Evolutionary conservation across 2,797 vertebrate genomes (phyloP).

Genomic region (Lepidocolaptes lacrymiger): DNA sequence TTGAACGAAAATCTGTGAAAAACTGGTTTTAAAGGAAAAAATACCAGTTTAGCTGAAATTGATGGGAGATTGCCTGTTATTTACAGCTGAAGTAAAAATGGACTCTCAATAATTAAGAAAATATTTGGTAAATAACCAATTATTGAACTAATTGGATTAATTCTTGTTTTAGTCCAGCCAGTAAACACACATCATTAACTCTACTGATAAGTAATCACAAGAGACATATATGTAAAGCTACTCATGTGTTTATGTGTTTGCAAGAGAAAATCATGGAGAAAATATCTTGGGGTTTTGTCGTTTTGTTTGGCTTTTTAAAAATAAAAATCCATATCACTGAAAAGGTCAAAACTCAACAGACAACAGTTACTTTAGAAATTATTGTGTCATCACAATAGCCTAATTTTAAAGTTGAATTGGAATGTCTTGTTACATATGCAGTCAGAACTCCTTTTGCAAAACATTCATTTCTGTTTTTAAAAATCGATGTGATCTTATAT

Average conservation of each 20-base stretch:
- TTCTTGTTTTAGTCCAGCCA: background rate
- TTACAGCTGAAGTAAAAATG: background rate
- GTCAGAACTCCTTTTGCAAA: background rate
- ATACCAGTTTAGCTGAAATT: background rate
- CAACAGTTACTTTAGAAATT: background rate
- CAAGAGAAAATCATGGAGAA: background rate
- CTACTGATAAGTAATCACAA: background rate
- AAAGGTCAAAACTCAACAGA: background rate
- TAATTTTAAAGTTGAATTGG: background rate
- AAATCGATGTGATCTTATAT: constrained; percentile 49
- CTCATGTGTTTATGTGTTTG: background rate
- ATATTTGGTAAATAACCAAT: background rate
- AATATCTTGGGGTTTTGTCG: background rate
- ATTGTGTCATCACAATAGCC: background rate
- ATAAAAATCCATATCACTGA: background rate
- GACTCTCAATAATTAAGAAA: background rate
- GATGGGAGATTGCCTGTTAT: background rate
- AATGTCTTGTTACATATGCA: background rate
- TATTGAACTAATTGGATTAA: background rate
- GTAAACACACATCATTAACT: constrained; percentile 27
- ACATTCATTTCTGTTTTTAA: constrained; percentile 27
- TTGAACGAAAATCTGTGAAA: background rate
- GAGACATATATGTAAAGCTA: background rate
- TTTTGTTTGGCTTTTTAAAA: background rate
- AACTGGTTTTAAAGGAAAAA: background rate